phyloP scores from a whole-genome alignment of 1,140 invertebrate species.

The Ceratina calcarata region DNA sequence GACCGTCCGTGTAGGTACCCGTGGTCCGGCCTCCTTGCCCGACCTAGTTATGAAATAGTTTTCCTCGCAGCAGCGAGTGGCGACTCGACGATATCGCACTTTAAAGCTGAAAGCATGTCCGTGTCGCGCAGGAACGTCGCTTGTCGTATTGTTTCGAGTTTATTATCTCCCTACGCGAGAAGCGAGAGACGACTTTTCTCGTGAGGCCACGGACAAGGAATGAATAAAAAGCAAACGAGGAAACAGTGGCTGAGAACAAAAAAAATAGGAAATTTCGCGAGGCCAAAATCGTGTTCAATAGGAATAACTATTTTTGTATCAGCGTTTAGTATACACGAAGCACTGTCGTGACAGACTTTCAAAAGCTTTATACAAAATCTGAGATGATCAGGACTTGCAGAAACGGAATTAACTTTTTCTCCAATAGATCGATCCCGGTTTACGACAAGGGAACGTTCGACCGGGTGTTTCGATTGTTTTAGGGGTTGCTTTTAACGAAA shows the following conservation, averaged over 20 bases:
- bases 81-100: conserved; percentile 67
- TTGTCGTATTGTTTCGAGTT: conserved; percentile 65
- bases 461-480: not conserved
- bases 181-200: conserved; percentile 19
- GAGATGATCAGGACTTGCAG: too few relatives aligned
- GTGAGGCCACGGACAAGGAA: conserved; percentile 16
- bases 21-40: conserved; percentile 34
- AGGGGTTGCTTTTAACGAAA: not conserved
- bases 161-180: conserved; percentile 55
- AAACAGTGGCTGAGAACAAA: not conserved
- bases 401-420: too few relatives aligned
- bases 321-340: not conserved
- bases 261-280: conserved; percentile 7
- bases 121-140: conserved; percentile 63
- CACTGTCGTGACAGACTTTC: too few relatives aligned
- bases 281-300: too few relatives aligned
- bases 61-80: conserved; percentile 47
- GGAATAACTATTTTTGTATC: not conserved
- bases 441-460: not conserved
- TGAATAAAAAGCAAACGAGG: conserved; percentile 47
- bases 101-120: conserved; percentile 78
- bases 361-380: not conserved
- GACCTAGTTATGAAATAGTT: conserved; percentile 68
- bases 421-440: not conserved
- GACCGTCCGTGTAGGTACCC: conserved; percentile 4